A percentile compares a stretch with the other conserved stretches of the same genome.
Evolutionary conservation across 2,113 vertebrate species (phyloP).

Genomic region (Salvator merianae): DNA sequence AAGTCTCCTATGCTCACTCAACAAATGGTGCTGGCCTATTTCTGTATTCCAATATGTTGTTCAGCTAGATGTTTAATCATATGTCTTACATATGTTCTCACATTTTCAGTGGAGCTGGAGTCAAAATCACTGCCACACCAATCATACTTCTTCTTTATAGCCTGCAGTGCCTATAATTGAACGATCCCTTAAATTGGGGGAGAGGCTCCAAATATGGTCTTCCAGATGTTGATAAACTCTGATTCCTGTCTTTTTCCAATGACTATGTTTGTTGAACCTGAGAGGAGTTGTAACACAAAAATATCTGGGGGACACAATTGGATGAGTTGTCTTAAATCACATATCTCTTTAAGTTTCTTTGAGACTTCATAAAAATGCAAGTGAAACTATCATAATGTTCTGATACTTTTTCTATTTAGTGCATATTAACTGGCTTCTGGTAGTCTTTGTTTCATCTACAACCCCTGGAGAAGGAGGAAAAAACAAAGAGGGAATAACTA

Average conservation of each 20-base stretch:
- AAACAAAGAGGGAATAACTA: no score
- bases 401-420: constrained; percentile 16
- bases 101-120: not conserved
- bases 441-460: not conserved
- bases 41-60: not conserved
- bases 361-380: accelerated
- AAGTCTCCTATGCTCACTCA: no score
- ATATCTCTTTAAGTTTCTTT: not conserved
- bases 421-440: no score
- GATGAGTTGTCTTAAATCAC: not conserved
- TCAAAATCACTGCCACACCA: not conserved
- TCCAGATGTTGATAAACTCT: no score
- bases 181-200: no score
- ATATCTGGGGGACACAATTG: no score
- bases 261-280: no score
- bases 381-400: not conserved
- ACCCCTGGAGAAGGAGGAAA: not conserved
- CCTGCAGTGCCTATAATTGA: not conserved
- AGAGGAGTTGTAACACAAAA: no score
- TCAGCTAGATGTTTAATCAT: accelerated
- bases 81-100: not conserved
- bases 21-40: not conserved
- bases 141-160: not conserved
- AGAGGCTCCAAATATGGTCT: no score
- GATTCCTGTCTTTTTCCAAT: no score